Evolutionary conservation across 2,888 invertebrate genomes (phyloP), one percentile per base, ranked within the genome.

Genomic region (Lacanobia wlatinum): DNA sequence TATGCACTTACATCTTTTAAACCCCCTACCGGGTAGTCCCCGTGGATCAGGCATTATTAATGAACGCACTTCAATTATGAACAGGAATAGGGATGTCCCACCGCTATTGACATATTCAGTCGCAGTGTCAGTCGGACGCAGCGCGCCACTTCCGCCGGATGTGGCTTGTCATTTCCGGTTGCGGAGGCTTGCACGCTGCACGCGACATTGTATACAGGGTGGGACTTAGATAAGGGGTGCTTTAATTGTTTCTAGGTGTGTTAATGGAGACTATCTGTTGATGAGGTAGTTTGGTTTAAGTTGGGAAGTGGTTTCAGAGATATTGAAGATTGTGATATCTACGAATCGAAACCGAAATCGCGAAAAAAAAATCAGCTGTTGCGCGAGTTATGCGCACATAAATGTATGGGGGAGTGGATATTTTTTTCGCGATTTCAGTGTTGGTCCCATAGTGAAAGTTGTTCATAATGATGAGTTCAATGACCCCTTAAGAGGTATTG

Each of bases 111-210:
- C 84, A 80, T 84, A 84, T 84, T 84, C 86, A 84, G 76, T 83
- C 70, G 76, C 82, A 79, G 38, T 76, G 72, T 68, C 82, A 85
- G 72, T 73, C 72, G 87, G 85, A 81, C 83, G 78, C 63, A 90
- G 87, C 88, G 79, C 81, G 85, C 88, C 84, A 86, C 89, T 82
- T 93, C 93, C 92, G 89, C 70, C 87, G 92, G 92, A 91, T 74
- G 90, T 87, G 90, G 90, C 80, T 81, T 80, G 88, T 87, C 91
- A 73, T 78, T 83, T 87, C 85, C 87, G 78, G 77, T 72, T 83
- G 82, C 70, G 84, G 75, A 83, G 85, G 84, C 83, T 83, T 84
- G 82, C 60, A 83, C 83, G 83, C 64, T 84, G 79, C 84, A 86
- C 76, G 74, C 81, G 79, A 87, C 85, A 79, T 76, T 85, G 84